Evolutionary conservation across 2,113 vertebrate genomes (phyloP).

Genomic region (Butorides virescens): DNA sequence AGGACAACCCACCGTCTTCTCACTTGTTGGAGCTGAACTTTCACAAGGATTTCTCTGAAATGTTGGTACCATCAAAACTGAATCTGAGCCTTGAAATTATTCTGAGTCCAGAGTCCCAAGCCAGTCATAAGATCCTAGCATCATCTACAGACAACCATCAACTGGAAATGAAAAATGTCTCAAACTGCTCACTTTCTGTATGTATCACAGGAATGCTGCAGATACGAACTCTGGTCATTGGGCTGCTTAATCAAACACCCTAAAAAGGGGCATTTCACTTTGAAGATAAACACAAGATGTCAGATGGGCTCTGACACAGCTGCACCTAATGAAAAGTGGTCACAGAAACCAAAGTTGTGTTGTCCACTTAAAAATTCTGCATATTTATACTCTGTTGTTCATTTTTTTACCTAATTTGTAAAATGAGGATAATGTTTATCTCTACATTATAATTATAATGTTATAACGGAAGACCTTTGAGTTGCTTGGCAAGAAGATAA

Average conservation of each 20-base stretch:
- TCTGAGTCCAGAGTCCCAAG: accelerated
- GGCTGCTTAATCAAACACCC: background rate
- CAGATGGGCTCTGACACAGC: background rate
- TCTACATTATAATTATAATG: background rate
- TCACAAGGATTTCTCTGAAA: background rate
- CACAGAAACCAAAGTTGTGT: background rate
- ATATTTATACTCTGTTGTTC: background rate
- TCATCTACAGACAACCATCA: background rate
- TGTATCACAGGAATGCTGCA: background rate
- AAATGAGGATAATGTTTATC: background rate
- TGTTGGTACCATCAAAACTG: background rate
- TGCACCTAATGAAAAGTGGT: accelerated
- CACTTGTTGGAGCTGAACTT: background rate
- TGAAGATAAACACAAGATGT: background rate
- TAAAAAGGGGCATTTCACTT: background rate
- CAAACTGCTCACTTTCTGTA: background rate
- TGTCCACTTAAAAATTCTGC: background rate
- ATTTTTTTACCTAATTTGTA: background rate
- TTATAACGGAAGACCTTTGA: background rate
- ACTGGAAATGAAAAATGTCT: background rate
- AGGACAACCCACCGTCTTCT: background rate
- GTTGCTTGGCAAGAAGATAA: background rate
- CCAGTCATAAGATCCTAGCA: background rate
- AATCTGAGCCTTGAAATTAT: background rate
- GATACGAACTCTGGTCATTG: background rate